Base-by-base conservation (phyloP, 2,888 invertebrate species). In the Fragum sueziense region DNA sequence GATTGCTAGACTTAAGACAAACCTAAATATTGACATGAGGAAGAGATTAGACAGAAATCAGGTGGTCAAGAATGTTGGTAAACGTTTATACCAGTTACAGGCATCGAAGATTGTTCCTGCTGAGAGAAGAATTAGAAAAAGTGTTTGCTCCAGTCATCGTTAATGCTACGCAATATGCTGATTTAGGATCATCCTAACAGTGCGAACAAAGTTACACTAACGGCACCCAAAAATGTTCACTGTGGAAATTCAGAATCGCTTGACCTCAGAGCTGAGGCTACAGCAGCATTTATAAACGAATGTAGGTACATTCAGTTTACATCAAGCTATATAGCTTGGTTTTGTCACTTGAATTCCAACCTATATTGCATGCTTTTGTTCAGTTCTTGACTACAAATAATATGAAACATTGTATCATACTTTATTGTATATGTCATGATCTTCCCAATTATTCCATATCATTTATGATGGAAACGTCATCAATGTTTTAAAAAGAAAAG, bases 211-310 rank as follows among this genome's bases (percentile, higher is more conserved):
- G 70, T 78, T 4, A 57, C 78, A 34, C 54, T 78, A 2, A 59
- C 65, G 20, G 74, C 70, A 33, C 78, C 70, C 2, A 74, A 70
- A 29, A 27, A 51, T n/a, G 68, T 67, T 37, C 79, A 76, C 59
- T 68, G 71, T 51, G 79, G 74, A 34, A 79, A 71, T 47, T 70
- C 79, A n/a, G 70, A 79, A 68, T 65, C 74, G 7, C 51, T 71
- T 2, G 79, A 79, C 47, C 57, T 67, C 33, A 33, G 68, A 41
- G 79, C 71, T 1, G 47, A 65, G 54, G 69, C 72, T 11, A 70
- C 74, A 57, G 72, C 79, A 68, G 75, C 79, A n/a, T 79, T 75
- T 52, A 79, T 79, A 17, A 79, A 79, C 67, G 79, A 79, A 70
- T 73, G 77, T 20, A 14, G 73, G n/a, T 79, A 73, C 25, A 47